Evolutionary conservation across 2,888 invertebrate species (phyloP), one percentile per base, ranked within the genome.

Genomic region (Cataglyphis altisquamis): DNA sequence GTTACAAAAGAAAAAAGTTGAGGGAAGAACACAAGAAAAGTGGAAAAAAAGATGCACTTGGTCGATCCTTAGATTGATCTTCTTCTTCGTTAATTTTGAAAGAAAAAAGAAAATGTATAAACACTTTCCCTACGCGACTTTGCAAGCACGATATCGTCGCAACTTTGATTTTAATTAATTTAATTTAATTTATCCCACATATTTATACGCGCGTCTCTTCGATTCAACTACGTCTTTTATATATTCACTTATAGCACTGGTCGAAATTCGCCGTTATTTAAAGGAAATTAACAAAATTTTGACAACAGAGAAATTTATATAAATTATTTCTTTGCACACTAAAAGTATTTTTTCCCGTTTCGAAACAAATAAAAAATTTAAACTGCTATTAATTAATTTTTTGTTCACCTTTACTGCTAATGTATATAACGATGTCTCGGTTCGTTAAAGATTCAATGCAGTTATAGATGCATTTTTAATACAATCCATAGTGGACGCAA

Each of bases 151-250:
- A 52, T 64, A 6, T 64, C 10, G 15, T 55, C n/a, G 39, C 25
- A n/a, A 55, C 2, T 52, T 48, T 52, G 66, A 83, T 74, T 64
- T 48, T 64, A 68, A 60, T 84, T 67, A n/a, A 81, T 41, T 64
- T 25, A 32, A 57, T 55, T 63, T 75, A 36, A 21, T 84, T 62
- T 55, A 3, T 3, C 1, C 21, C 4, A 12, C 21, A 21, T 73
- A 41, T 32, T 6, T 32, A 32, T 32, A 6, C 6, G n/a, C 10
- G 29, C 48, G 29, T 18, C 4, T 62, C 45, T 63, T 6, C 39
- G 10, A 36, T 32, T 21, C n/a, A 62, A 41, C 32, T 21, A 15
- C 32, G 32, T 74, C 4, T 29, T 74, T 74, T 25, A 10, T 21
- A 48, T n/a, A 48, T 62, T 8, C 21, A 60, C 12, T 41, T 18